These are phyloP conservation scores for Propithecus coquereli DNA, from an alignment of 2,113 vertebrate genomes.

Conservation along the genomic window DNA sequence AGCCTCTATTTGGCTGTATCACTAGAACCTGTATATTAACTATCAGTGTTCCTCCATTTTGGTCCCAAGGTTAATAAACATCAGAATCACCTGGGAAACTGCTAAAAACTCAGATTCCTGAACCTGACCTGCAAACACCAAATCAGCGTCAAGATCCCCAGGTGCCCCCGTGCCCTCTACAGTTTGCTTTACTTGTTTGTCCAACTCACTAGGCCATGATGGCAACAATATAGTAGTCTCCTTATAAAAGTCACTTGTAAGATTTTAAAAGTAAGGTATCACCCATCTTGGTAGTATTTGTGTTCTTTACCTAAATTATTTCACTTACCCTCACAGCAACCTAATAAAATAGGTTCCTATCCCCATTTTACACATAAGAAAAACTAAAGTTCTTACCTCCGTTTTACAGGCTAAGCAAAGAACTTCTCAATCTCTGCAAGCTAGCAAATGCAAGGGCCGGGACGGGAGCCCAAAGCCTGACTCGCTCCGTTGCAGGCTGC, in stretches of 20 bases:
- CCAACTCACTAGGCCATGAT: not conserved
- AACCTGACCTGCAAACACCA: not conserved
- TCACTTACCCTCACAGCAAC: not conserved
- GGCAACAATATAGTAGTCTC: not conserved
- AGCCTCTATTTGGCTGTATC: not conserved
- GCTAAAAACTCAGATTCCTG: not conserved
- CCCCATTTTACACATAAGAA: not conserved
- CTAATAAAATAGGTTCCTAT: not conserved
- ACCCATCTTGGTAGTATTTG: not conserved
- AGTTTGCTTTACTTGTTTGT: not conserved
- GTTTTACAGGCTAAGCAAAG: not conserved
- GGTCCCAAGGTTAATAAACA: not conserved
- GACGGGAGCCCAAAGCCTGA: not conserved
- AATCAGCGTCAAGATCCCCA: not conserved
- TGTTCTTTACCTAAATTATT: not conserved
- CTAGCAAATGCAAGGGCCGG: not conserved
- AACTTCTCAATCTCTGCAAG: not conserved
- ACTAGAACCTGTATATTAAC: not conserved
- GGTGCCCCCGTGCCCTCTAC: rapidly evolving
- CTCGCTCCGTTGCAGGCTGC: rapidly evolving
- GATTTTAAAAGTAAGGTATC: not conserved
- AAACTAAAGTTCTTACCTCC: not conserved
- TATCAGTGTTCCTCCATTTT: not conserved
- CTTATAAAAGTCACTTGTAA: not conserved
- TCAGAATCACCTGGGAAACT: not conserved